These are phyloP conservation scores for Vanessa tameamea DNA, from an alignment of 1,140 invertebrate genomes.

Conservation along the genomic window DNA sequence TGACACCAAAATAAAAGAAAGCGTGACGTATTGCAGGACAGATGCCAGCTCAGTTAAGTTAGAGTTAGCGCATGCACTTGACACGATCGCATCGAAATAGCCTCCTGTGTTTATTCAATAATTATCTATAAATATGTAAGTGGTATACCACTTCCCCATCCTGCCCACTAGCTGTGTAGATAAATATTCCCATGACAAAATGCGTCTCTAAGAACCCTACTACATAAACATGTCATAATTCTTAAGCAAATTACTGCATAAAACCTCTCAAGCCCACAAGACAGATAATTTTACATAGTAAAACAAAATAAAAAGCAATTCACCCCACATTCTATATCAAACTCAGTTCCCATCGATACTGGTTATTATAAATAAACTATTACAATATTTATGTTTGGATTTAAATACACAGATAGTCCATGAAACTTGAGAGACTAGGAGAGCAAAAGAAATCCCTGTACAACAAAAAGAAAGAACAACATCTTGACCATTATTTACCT, in stretches of 20 bases:
- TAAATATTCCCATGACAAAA: neutral
- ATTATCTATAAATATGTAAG: too few relatives aligned
- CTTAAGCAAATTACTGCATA: slow-evolving; percentile 1
- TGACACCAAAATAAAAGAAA: slow-evolving; percentile 71
- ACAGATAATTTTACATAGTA: slow-evolving; percentile 15
- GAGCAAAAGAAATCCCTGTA: slow-evolving; percentile 44
- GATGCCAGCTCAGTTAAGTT: slow-evolving; percentile 32
- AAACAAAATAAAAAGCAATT: slow-evolving; percentile 9
- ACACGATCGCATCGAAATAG: neutral
- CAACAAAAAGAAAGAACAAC: slow-evolving; percentile 44
- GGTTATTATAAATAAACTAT: slow-evolving; percentile 17
- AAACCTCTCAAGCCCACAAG: slow-evolving; percentile 12
- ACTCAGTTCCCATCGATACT: slow-evolving; percentile 13
- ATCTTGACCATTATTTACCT: slow-evolving; percentile 51
- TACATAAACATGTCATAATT: slow-evolving; percentile 1
- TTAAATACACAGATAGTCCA: slow-evolving; percentile 11
- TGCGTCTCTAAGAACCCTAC: neutral
- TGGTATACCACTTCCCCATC: too few relatives aligned
- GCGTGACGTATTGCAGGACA: slow-evolving; percentile 54
- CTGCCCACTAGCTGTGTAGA: too few relatives aligned
- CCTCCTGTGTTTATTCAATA: neutral
- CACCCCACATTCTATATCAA: slow-evolving; percentile 14
- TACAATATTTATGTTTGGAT: slow-evolving; percentile 16
- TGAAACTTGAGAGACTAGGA: slow-evolving; percentile 26
- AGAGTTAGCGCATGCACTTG: slow-evolving; percentile 9